phyloP scores from a whole-genome alignment of 2,797 vertebrate genomes.

The Sebastes itinus region DNA sequence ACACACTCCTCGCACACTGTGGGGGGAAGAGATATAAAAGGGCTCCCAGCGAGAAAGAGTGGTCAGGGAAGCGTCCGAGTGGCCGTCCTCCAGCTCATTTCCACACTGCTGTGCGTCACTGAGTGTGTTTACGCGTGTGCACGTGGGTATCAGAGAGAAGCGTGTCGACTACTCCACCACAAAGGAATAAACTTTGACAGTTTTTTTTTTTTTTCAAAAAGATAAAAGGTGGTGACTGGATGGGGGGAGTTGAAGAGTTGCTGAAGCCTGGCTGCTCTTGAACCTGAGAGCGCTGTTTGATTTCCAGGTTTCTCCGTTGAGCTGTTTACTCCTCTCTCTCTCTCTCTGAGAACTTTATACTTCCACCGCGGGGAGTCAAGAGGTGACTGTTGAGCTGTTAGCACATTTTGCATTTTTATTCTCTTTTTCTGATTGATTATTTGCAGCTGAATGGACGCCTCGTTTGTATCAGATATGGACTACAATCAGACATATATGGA shows the following conservation, averaged over 20 bases:
- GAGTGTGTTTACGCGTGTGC: slow-evolving; percentile 10
- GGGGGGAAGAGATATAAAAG: slow-evolving; percentile 77
- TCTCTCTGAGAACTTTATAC: slow-evolving; percentile 4
- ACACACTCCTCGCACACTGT: slow-evolving; percentile 53
- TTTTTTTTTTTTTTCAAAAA: neutral
- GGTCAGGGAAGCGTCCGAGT: slow-evolving; percentile 52
- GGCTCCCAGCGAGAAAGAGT: slow-evolving; percentile 62
- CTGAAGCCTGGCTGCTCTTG: slow-evolving; percentile 7
- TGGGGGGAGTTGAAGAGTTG: slow-evolving; percentile 12
- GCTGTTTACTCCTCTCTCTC: slow-evolving; percentile 8
- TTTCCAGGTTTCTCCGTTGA: neutral
- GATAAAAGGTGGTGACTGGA: slow-evolving; percentile 21
- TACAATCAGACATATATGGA: slow-evolving; percentile 52
- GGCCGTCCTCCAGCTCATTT: slow-evolving; percentile 23
- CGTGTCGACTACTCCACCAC: neutral
- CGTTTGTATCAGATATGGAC: slow-evolving; percentile 24
- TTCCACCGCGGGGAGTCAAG: neutral
- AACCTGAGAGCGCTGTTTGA: slow-evolving; percentile 25
- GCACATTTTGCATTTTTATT: neutral
- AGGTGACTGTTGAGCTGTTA: slow-evolving; percentile 2
- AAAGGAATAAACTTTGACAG: slow-evolving; percentile 34
- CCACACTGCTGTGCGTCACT: slow-evolving; percentile 11
- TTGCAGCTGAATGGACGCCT: slow-evolving; percentile 63
- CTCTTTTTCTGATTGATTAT: neutral
- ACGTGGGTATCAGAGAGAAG: neutral